Evolutionary conservation across 2,888 invertebrate genomes (phyloP), one percentile per base, ranked within the genome.

Genomic region (Gnatocerus cornutus): DNA sequence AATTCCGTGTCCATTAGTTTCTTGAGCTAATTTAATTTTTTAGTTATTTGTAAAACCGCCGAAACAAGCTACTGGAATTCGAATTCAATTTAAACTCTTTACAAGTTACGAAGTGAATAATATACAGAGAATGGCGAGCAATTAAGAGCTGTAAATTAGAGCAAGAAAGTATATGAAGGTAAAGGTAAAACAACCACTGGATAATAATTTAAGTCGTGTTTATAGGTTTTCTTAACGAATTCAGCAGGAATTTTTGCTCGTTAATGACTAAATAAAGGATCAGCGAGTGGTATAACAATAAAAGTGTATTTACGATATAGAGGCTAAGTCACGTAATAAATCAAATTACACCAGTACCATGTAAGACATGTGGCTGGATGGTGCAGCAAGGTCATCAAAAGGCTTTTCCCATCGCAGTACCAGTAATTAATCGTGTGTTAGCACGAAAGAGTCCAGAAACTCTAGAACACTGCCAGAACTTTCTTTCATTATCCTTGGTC

Each of bases 281-380:
- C 16, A 33, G 27, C 58, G 37, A 55, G 55, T 16, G 55, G 55
- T 37, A 55, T 10, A 29, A 61, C 39, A 61, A 61, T 50, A 63
- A 63, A 62, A 43, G n/a, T 4, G 27, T 63, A 63, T 63, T 63
- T 53, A 63, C 63, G 63, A 63, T 63, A 53, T 63, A 8, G 43
- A 63, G 52, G 43, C 52, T 8, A 53, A 29, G 41, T n/a, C 14
- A 21, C 29, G 16, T 30, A 16, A 63, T 63, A 63, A 63, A 63
- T 63, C 63, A 63, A 53, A 53, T 43, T 16, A 27, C 56, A 21
- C 55, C 27, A 30, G 55, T 43, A 41, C 41, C 21, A 14, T 21
- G 27, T 13, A 55, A 37, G 12, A 48, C 16, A 16, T 29, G 29
- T 29, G 13, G 41, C 10, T 41, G 41, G 45, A 59, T 46, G 13